phyloP scores from a whole-genome alignment of 2,888 invertebrate genomes.

The Polydesmus complanatus region DNA sequence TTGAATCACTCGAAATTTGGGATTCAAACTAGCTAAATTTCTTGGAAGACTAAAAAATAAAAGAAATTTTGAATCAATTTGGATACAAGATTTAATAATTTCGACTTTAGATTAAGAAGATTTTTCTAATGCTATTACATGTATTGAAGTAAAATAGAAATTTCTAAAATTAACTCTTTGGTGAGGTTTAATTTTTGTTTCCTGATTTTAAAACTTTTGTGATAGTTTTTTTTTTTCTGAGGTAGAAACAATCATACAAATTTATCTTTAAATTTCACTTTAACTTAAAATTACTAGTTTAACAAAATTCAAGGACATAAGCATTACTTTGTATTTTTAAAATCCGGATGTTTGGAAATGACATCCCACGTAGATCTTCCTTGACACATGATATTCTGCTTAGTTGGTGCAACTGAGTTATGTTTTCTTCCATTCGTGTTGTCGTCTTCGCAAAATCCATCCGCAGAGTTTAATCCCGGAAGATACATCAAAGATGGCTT shows the following conservation, averaged over 20 bases:
- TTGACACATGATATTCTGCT: constrained; percentile 30
- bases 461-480: constrained; percentile 23
- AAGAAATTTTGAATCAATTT: no score
- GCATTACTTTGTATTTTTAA: constrained; percentile 14
- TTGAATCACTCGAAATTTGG: constrained; percentile 21
- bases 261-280: neutral
- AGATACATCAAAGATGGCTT: constrained; percentile 24
- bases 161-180: no score
- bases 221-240: neutral
- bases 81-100: no score
- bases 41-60: constrained; percentile 7
- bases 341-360: constrained; percentile 22
- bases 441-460: constrained; percentile 28
- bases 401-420: constrained; percentile 29
- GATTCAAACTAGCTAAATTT: constrained; percentile 15
- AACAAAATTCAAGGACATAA: neutral
- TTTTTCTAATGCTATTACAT: no score
- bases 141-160: no score
- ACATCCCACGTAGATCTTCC: constrained; percentile 30
- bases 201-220: neutral
- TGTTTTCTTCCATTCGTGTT: constrained; percentile 23
- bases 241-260: no score
- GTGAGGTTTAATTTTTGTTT: no score
- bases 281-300: neutral
- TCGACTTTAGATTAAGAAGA: no score